phyloP scores from a whole-genome alignment of 2,113 vertebrate species.

The Scomber colias region DNA sequence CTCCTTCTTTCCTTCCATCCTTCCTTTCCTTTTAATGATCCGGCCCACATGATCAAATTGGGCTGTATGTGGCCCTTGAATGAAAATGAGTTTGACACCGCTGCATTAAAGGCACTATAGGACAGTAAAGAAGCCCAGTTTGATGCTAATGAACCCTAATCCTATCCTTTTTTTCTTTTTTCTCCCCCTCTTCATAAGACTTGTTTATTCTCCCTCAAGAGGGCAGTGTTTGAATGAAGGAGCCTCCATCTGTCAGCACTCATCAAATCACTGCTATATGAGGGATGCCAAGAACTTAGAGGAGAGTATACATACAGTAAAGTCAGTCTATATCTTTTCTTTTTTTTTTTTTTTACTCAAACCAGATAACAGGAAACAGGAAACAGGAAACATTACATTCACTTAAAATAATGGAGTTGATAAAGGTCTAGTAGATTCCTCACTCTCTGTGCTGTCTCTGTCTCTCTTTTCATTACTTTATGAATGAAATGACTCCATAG shows the following conservation, averaged over 20 bases:
- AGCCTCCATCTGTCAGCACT: constrained; percentile 66
- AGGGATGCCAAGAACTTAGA: constrained; percentile 49
- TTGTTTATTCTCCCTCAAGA: constrained; percentile 79
- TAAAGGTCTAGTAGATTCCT: neutral
- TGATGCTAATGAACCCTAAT: constrained; percentile 23
- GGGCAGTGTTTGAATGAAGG: constrained; percentile 84
- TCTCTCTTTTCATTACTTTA: neutral
- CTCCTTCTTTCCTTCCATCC: no score
- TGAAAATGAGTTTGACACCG: no score
- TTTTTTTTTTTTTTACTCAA: constrained; percentile 37
- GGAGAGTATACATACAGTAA: neutral
- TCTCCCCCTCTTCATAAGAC: neutral
- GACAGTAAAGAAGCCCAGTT: neutral
- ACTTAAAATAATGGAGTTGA: neutral
- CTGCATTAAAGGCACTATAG: neutral
- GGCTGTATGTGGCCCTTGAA: no score
- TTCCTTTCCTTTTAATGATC: no score
- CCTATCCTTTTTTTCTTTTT: neutral
- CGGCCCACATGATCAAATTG: no score
- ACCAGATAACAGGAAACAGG: constrained; percentile 45
- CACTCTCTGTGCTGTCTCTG: neutral
- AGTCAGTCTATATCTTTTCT: neutral
- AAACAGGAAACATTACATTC: constrained; percentile 1
- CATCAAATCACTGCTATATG: constrained; percentile 28
- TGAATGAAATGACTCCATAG: neutral